Conservation (phyloP, 2,113 vertebrate genomes). For the Saguinus midas region DNA sequence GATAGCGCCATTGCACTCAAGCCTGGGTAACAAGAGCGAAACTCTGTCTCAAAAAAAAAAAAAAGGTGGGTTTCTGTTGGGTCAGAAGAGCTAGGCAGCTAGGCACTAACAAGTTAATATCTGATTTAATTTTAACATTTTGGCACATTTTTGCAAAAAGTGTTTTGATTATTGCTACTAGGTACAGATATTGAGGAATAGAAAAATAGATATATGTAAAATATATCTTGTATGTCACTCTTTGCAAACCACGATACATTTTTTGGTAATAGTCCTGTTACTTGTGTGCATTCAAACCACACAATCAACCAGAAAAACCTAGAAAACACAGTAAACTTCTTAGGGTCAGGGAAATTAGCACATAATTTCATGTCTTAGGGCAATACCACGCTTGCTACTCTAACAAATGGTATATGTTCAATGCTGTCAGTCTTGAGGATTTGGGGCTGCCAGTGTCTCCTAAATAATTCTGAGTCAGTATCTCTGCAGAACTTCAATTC, state of each 20-base stretch:
- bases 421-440: background rate
- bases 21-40: too few relatives aligned
- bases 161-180: background rate
- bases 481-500: background rate
- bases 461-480: background rate
- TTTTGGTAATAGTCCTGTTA: background rate
- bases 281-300: background rate
- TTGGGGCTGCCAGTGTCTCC: background rate
- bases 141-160: conserved; percentile 28
- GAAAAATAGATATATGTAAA: background rate
- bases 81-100: background rate
- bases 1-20: too few relatives aligned
- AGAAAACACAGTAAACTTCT: background rate
- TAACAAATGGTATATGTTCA: background rate
- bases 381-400: background rate
- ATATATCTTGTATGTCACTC: background rate
- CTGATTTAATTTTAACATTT: conserved; percentile 1
- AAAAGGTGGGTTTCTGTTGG: background rate
- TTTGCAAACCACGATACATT: background rate
- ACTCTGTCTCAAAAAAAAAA: too few relatives aligned
- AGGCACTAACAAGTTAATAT: background rate
- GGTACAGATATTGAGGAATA: background rate
- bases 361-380: background rate
- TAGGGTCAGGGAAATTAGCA: background rate
- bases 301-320: background rate